Base-by-base conservation (phyloP, 1,140 invertebrate species). In the Atta texana region DNA sequence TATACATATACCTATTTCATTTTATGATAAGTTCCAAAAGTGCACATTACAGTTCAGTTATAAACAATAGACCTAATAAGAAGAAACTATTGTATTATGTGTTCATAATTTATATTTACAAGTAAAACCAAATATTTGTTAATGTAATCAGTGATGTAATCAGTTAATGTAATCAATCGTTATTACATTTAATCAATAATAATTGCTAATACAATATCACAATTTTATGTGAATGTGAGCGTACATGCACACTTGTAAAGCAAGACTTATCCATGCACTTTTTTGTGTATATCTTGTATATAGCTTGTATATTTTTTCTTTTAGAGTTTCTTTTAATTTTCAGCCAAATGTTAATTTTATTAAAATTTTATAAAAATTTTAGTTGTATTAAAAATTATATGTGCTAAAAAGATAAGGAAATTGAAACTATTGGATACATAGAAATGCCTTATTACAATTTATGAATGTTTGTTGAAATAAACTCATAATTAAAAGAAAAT, bases 101-200 rank as follows among this genome's bases (percentile, higher is more conserved):
- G 57, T 77, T 77, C 57, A 44, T 14, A 28, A 76, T 59, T 76
- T 61, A 24, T 14, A 39, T 21, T 18, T 57, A 61, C 2, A 21
- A 76, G 18, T 77, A 44, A 77, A 76, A 61, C 16, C 31, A 61
- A 77, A 77, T 63, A 44, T 28, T 24, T 16, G 16, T 72, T 51
- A n/a, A 4, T 14, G 3, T 53, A 53, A 72, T 53, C 4, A 53
- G 18, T 74, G 6, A 31, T 21, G 21, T 24, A 24, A 24, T 24
- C 21, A 24, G 16, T 72, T 51, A n/a, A 4, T 14, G 3, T 53
- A 53, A 72, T 53, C 4, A 75, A 6, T 16, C 28, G 10, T 14
- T 75, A 74, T 55, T 14, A 14, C 16, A 63, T 63, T 66, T 34
- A 66, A 39, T 8, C 3, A n/a, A 39, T 66, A 66, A 66, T 66